Evolutionary conservation across 2,113 vertebrate genomes (phyloP).

Genomic region (Syngnathus floridae): DNA sequence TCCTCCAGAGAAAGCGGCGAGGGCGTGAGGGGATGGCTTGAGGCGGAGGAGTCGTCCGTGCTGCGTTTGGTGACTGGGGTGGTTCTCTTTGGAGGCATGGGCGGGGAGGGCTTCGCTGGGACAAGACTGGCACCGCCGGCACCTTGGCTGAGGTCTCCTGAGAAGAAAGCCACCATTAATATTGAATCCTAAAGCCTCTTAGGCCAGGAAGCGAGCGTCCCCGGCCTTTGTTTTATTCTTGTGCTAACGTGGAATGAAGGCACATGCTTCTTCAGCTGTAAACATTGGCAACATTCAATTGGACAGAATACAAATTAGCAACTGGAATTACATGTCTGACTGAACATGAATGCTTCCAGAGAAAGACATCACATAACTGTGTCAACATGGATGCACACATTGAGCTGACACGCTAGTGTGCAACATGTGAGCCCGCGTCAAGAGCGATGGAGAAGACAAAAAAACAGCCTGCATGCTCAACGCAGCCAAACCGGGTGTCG

Average conservation of each 20-base stretch:
- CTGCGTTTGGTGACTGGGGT: constrained; percentile 73
- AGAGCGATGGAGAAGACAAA: constrained; percentile 37
- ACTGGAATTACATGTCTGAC: constrained; percentile 50
- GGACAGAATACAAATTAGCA: constrained; percentile 34
- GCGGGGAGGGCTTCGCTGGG: constrained; percentile 85
- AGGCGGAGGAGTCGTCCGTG: constrained; percentile 51
- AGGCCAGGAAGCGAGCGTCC: not conserved
- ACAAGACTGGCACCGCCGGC: constrained; percentile 67
- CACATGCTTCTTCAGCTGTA: constrained; percentile 41
- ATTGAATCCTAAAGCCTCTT: not conserved
- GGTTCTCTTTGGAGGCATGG: constrained; percentile 88
- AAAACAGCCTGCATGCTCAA: constrained; percentile 44
- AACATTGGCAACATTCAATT: constrained; percentile 21
- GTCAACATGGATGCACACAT: constrained; percentile 38
- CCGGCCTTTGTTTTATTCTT: constrained; percentile 12
- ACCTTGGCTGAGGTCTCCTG: constrained; percentile 84
- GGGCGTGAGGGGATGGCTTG: constrained; percentile 42
- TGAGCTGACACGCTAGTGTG: constrained; percentile 25
- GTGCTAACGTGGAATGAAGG: constrained; percentile 26
- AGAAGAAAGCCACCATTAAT: constrained; percentile 27
- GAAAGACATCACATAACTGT: constrained; percentile 41
- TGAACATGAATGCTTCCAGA: constrained; percentile 38
- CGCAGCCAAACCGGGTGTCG: constrained; percentile 27
- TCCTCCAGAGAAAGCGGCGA: constrained; percentile 66
- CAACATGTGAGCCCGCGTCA: constrained; percentile 45